Base-by-base conservation (phyloP, 1,140 invertebrate genomes). In the Atopsyche davidsoni region DNA sequence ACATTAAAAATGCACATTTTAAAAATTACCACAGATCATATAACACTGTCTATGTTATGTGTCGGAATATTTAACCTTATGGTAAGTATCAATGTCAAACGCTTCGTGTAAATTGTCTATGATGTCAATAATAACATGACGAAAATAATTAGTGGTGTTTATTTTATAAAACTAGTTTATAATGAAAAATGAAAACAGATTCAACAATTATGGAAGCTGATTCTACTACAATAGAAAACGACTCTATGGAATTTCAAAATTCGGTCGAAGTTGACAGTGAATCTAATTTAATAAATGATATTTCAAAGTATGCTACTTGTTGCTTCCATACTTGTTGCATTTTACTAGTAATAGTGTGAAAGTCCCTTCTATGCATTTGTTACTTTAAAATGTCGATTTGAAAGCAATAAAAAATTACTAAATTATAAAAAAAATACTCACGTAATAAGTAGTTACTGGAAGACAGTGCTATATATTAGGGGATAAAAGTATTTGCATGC, bases 191-290 rank as follows among this genome's bases (percentile, higher is more conserved):
- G 47, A 42, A n/a, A 50, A 25, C 13, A 16, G 40, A 43, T 23
- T 35, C 31, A 28, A 36, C 47, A 38, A 54, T 31, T 19, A 57
- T 57, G 55, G 55, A 57, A 36, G 55, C 55, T 22, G 55, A 57
- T 31, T 57, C 55, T 24, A 57, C 55, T 4, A 57, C 55, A 7
- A 46, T 50, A 36, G 55, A 57, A 47, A 48, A 57, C 42, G 55
- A 57, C 34, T 46, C 39, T 24, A 44, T 24, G 17, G 48, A 51
- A 23, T 43, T 45, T 44, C 39, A 25, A 21, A 35, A 44, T 43
- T n/a, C 48, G 11, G 24, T 22, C 10, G 48, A 44, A 19, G 7
- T 44, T 25, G 48, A 45, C 14, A 22, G 48, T 13, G 48, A 51
- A 32, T 38, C 48, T 16, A 21, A 40, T 4, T 45, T 44, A 22